Evolutionary conservation across 1,140 invertebrate genomes (phyloP).

Genomic region (Diabrotica undecimpunctata): DNA sequence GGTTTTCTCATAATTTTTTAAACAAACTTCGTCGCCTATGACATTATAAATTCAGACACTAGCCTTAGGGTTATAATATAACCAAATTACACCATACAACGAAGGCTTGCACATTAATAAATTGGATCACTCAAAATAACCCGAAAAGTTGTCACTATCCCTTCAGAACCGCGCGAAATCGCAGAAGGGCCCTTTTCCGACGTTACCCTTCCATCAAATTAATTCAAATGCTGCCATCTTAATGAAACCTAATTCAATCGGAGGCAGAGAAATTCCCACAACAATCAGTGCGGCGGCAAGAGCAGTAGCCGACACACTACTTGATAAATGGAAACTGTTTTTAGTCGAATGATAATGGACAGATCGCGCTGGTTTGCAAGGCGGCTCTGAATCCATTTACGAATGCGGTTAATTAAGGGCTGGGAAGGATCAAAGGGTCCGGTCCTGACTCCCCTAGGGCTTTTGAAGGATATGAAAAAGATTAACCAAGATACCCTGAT

Average conservation of each 20-base stretch:
- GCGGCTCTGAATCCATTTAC: slow-evolving; percentile 23
- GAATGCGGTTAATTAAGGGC: slow-evolving; percentile 25
- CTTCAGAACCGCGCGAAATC: background rate
- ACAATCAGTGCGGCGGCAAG: slow-evolving; percentile 9
- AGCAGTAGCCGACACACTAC: background rate
- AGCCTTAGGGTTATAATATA: no score
- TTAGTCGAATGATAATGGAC: slow-evolving; percentile 24
- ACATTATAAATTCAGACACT: no score
- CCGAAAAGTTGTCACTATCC: background rate
- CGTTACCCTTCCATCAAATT: slow-evolving; percentile 8
- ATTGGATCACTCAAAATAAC: background rate
- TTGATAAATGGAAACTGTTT: slow-evolving; percentile 24
- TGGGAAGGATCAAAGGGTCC: slow-evolving; percentile 8
- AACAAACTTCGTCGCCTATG: no score
- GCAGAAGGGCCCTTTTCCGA: background rate
- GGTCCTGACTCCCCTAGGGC: background rate
- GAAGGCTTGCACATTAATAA: background rate
- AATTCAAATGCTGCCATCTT: slow-evolving; percentile 16
- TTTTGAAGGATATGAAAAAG: background rate
- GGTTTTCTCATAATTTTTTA: no score
- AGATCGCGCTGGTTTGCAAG: slow-evolving; percentile 18
- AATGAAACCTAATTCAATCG: slow-evolving; percentile 14
- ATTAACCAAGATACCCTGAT: background rate
- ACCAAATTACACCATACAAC: no score
- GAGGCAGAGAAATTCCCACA: slow-evolving; percentile 8